Evolutionary conservation across 2,888 invertebrate species (phyloP).

Genomic region (Anaspis maculata): DNA sequence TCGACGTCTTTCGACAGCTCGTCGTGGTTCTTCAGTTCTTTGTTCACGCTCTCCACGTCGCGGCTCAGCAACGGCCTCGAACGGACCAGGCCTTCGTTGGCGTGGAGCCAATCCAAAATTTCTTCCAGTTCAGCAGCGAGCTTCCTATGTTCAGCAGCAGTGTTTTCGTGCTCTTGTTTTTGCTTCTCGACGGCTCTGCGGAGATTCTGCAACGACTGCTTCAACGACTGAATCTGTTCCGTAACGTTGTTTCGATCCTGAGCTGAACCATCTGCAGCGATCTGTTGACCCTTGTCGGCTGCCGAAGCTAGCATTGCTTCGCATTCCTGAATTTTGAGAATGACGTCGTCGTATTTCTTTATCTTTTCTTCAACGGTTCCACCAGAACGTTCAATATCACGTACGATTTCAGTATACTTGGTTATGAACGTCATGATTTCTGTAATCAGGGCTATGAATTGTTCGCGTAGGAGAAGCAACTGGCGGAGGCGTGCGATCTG

Average conservation of each 20-base stretch:
- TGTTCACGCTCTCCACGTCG: constrained; percentile 70
- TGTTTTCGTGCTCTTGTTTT: constrained; percentile 78
- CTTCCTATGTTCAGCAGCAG: constrained; percentile 82
- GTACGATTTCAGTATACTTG: constrained; percentile 76
- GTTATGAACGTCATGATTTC: constrained; percentile 83
- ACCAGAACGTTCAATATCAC: constrained; percentile 77
- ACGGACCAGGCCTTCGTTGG: constrained; percentile 72
- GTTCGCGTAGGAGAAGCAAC: constrained; percentile 72
- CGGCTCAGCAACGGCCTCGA: constrained; percentile 74
- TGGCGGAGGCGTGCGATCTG: constrained; percentile 76
- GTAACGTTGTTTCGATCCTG: constrained; percentile 82
- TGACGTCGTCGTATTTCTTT: constrained; percentile 77
- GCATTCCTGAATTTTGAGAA: constrained; percentile 80
- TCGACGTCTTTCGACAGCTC: constrained; percentile 61
- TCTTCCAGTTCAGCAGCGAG: constrained; percentile 74
- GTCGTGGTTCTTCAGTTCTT: constrained; percentile 70
- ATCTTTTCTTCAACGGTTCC: constrained; percentile 80
- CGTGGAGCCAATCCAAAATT: constrained; percentile 74
- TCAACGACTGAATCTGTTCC: constrained; percentile 77
- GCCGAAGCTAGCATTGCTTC: constrained; percentile 82
- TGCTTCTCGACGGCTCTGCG: constrained; percentile 77
- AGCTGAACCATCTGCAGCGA: constrained; percentile 81
- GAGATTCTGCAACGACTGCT: constrained; percentile 72
- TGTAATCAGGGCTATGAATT: constrained; percentile 77
- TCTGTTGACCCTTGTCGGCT: constrained; percentile 87